Conservation (phyloP, 2,113 vertebrate species). For the Hydrochoerus hydrochaeris region DNA sequence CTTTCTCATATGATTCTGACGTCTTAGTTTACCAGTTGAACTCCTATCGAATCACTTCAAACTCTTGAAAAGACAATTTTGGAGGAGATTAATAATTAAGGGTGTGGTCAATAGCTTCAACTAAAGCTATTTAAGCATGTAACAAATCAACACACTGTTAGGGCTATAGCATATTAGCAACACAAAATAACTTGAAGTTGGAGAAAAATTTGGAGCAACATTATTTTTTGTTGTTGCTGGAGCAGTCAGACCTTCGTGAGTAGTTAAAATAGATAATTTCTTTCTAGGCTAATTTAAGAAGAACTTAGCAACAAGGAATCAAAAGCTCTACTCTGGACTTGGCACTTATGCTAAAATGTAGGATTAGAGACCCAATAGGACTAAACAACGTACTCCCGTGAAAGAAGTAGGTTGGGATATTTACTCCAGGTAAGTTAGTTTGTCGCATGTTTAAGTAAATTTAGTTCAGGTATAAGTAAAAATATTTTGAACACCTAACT, state of each 20-base stretch:
- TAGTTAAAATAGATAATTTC: background rate
- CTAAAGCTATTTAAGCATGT: background rate
- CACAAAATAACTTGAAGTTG: background rate
- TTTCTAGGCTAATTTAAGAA: background rate
- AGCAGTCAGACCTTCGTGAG: background rate
- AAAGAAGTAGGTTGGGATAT: background rate
- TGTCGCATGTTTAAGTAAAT: background rate
- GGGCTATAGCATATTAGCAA: background rate
- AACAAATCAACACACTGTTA: background rate
- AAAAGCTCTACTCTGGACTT: background rate
- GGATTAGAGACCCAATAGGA: background rate
- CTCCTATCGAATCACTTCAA: conserved; percentile 22
- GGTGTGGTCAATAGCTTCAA: background rate
- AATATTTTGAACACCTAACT: background rate
- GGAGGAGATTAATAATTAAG: conserved; percentile 39
- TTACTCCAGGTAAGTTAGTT: background rate
- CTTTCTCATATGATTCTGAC: background rate
- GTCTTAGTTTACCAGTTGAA: conserved; percentile 25
- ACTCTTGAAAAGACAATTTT: background rate
- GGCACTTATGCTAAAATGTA: background rate
- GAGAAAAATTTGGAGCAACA: background rate
- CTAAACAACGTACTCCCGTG: rapidly evolving
- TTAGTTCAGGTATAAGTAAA: background rate
- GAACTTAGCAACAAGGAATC: background rate
- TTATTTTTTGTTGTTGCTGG: background rate